These are phyloP conservation scores for Chrysopa pallens DNA, from an alignment of 1,140 invertebrate species.

Conservation along the genomic window DNA sequence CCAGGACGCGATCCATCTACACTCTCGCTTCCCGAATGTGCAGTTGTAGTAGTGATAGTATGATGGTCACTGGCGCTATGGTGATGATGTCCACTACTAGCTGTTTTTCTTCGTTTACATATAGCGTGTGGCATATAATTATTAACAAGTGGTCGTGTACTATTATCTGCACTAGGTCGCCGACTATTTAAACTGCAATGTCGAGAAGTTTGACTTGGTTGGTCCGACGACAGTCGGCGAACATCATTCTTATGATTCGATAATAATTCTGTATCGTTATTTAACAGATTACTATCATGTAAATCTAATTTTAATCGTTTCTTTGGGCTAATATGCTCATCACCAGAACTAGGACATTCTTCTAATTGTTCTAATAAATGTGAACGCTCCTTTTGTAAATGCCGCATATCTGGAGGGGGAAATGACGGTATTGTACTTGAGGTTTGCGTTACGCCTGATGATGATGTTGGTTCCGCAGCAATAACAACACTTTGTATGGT, in stretches of 20 bases:
- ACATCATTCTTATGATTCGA: neutral
- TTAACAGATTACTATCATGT: conserved; percentile 23
- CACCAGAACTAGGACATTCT: conserved; percentile 51
- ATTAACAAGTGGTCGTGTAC: neutral
- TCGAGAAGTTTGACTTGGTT: neutral
- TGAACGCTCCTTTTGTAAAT: conserved; percentile 50
- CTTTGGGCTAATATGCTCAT: conserved; percentile 41
- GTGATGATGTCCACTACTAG: conserved; percentile 18
- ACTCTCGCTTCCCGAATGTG: conserved; percentile 25
- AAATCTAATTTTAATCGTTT: conserved; percentile 42
- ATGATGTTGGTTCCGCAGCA: conserved; percentile 17
- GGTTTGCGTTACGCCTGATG: conserved; percentile 8
- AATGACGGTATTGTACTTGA: conserved; percentile 14
- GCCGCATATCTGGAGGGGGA: conserved; percentile 37
- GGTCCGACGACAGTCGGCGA: neutral
- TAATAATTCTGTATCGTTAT: neutral
- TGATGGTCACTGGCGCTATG: conserved; percentile 15
- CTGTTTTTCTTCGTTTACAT: conserved; percentile 23
- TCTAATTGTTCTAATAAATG: conserved; percentile 51
- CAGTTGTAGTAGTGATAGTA: conserved; percentile 16
- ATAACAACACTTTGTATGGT: conserved; percentile 21
- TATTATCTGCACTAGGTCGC: neutral
- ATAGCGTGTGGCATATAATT: conserved; percentile 14
- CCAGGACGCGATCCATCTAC: conserved; percentile 54
- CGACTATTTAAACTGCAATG: neutral